Evolutionary conservation across 2,797 vertebrate species (phyloP).

Genomic region (Neomorphus geoffroyi): DNA sequence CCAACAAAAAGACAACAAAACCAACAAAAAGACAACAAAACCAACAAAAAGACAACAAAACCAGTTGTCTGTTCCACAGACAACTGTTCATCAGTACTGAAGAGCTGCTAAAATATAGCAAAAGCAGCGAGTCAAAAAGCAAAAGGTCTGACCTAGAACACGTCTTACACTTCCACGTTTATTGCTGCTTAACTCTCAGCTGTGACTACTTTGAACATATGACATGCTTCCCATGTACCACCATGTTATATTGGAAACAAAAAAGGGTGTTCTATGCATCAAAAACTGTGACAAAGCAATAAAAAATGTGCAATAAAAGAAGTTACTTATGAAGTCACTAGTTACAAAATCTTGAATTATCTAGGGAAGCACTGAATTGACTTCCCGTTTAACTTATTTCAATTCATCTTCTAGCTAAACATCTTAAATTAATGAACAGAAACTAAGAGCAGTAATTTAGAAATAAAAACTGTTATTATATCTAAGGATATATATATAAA

Average conservation of each 20-base stretch:
- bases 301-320: neutral
- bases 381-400: neutral
- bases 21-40: neutral
- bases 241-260: accelerated
- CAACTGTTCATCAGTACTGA: neutral
- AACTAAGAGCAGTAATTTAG: neutral
- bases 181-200: neutral
- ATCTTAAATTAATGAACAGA: neutral
- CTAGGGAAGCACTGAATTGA: neutral
- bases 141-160: neutral
- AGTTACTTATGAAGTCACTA: neutral
- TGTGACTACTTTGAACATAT: neutral
- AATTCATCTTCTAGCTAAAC: neutral
- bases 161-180: neutral
- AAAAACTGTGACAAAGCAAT: neutral
- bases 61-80: neutral
- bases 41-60: neutral
- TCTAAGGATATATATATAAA: too few species aligned
- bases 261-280: neutral
- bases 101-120: neutral
- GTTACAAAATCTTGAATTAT: neutral
- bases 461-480: neutral
- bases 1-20: neutral
- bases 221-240: neutral
- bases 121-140: neutral